These are phyloP conservation scores for Cichladusa arquata DNA, from an alignment of 2,113 vertebrate species.

Conservation along the genomic window DNA sequence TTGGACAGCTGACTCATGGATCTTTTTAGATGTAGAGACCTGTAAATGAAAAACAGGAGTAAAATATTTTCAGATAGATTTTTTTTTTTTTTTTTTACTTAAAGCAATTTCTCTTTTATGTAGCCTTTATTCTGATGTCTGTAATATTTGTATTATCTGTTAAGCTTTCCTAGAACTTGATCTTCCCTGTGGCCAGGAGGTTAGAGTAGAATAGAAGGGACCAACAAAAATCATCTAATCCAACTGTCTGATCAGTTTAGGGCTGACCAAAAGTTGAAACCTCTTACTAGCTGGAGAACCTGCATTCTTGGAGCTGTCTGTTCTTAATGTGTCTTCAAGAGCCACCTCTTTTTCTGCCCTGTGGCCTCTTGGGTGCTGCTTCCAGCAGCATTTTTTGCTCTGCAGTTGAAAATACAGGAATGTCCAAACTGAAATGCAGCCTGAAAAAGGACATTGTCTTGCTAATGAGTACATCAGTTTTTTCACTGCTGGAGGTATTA, in stretches of 20 bases:
- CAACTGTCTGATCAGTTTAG: neutral
- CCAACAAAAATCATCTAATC: neutral
- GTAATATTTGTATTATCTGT: neutral
- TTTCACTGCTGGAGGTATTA: neutral
- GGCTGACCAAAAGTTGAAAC: neutral
- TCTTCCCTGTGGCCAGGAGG: neutral
- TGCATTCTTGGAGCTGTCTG: neutral
- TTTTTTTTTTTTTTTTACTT: neutral
- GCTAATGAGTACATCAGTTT: neutral
- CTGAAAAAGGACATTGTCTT: neutral
- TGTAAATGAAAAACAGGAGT: neutral
- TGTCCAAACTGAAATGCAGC: neutral
- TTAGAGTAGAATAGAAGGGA: neutral
- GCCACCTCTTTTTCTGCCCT: neutral
- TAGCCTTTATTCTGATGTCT: neutral
- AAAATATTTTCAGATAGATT: neutral
- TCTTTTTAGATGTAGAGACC: neutral
- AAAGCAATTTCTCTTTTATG: neutral
- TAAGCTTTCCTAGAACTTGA: neutral
- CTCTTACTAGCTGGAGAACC: neutral
- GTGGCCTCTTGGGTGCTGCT: neutral
- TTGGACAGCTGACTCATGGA: constrained; percentile 16
- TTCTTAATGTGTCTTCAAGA: neutral
- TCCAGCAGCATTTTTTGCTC: neutral
- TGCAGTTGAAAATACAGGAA: neutral